Percentiles rank a stretch among this genome's conserved stretches.
Conservation (phyloP, 2,888 invertebrate species). For the Hypena proboscidalis region DNA sequence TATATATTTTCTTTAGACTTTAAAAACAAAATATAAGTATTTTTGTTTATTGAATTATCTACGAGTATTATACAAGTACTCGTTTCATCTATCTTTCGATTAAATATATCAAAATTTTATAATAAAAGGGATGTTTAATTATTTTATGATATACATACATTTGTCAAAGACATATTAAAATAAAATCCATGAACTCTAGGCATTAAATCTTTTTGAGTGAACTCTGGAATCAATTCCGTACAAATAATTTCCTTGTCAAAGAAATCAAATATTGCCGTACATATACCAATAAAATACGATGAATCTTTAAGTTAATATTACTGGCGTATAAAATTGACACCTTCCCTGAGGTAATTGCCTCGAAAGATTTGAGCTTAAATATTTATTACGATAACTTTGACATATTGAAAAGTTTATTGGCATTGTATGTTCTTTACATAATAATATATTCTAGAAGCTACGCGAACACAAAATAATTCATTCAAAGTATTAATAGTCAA, state of each 20-base stretch:
- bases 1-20: constrained; percentile 7
- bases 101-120: constrained; percentile 7
- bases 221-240: neutral
- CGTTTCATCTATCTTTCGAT: constrained; percentile 3
- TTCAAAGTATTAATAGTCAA: constrained; percentile 27
- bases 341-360: constrained; percentile 11
- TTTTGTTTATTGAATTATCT: constrained; percentile 15
- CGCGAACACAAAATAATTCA: constrained; percentile 6
- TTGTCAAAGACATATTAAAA: neutral
- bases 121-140: constrained; percentile 3
- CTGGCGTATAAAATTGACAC: constrained; percentile 22
- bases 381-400: constrained; percentile 9
- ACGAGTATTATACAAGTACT: constrained; percentile 31
- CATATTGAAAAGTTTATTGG: constrained; percentile 5
- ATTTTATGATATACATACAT: constrained; percentile 3
- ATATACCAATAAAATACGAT: neutral
- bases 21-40: constrained; percentile 4
- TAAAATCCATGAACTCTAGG: neutral
- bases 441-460: constrained; percentile 11
- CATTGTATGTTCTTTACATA: constrained; percentile 8
- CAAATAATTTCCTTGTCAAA: neutral
- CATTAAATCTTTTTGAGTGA: neutral
- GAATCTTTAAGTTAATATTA: constrained; percentile 7
- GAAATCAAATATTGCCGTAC: neutral
- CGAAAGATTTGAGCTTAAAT: constrained; percentile 8